A percentile compares a stretch with the other conserved stretches of the same genome.
These are phyloP conservation scores for Aspidiotus rigidus DNA, from an alignment of 2,888 invertebrate species.

Conservation along the genomic window DNA sequence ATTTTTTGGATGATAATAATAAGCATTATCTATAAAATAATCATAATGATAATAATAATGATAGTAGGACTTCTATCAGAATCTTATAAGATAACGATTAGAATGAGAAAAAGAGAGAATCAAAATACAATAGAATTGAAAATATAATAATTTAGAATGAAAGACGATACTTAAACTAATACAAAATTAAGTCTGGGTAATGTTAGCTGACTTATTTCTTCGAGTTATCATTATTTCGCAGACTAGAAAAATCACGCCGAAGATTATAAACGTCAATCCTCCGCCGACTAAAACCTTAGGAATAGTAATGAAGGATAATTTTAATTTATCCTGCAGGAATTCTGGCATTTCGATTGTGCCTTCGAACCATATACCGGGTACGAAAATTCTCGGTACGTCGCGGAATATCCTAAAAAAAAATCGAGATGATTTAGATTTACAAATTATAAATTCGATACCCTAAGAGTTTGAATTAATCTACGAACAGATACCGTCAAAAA, in stretches of 20 bases:
- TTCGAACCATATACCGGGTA: slow-evolving; percentile 73
- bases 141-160: background rate
- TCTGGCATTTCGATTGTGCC: slow-evolving; percentile 55
- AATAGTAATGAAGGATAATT: slow-evolving; percentile 8
- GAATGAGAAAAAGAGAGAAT: too few species aligned
- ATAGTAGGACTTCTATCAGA: too few species aligned
- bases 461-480: too few species aligned
- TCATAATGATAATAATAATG: too few species aligned
- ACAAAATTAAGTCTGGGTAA: background rate
- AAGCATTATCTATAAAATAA: too few species aligned
- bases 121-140: too few species aligned
- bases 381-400: slow-evolving; percentile 56
- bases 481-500: too few species aligned
- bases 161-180: background rate
- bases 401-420: slow-evolving; percentile 52
- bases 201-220: background rate
- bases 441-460: too few species aligned
- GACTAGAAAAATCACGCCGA: slow-evolving; percentile 12
- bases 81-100: too few species aligned
- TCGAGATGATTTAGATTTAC: background rate
- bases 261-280: background rate
- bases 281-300: background rate
- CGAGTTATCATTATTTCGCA: background rate
- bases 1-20: too few species aligned
- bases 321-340: slow-evolving; percentile 49